phyloP scores from a whole-genome alignment of 2,888 invertebrate species.

The Leucoptera coffeella region DNA sequence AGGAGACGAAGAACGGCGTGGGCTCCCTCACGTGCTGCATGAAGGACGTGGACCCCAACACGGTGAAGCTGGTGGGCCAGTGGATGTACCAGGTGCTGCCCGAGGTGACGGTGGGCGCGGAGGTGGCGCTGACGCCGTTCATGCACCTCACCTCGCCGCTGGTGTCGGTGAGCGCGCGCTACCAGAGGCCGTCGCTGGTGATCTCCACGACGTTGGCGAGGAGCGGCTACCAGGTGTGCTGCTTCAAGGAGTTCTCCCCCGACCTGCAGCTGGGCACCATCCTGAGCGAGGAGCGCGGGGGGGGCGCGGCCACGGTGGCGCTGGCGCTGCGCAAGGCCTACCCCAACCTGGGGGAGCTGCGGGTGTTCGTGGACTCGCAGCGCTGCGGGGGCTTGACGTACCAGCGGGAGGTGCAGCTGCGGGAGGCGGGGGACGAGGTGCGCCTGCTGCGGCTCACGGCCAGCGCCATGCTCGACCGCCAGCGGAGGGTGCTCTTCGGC shows the following conservation, averaged over 20 bases:
- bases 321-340: constrained; percentile 30
- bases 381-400: constrained; percentile 36
- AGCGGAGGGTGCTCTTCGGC: constrained; percentile 29
- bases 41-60: constrained; percentile 31
- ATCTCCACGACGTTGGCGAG: constrained; percentile 28
- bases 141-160: constrained; percentile 20
- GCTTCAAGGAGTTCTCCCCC: constrained; percentile 26
- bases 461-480: constrained; percentile 31
- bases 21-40: constrained; percentile 22
- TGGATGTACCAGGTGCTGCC: constrained; percentile 28
- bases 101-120: constrained; percentile 25
- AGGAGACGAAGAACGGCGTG: constrained; percentile 18
- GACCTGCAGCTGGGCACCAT: constrained; percentile 30
- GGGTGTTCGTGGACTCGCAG: constrained; percentile 36
- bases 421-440: constrained; percentile 23
- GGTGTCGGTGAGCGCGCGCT: constrained; percentile 26
- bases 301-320: constrained; percentile 19
- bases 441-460: constrained; percentile 25
- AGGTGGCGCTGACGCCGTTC: constrained; percentile 25
- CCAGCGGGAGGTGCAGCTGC: constrained; percentile 29
- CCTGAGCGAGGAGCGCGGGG: constrained; percentile 19
- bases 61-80: constrained; percentile 24
- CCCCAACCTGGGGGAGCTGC: constrained; percentile 26
- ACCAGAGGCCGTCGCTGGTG: constrained; percentile 18
- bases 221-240: constrained; percentile 27